Base-by-base conservation (phyloP, 2,113 vertebrate genomes). In the Myiopsitta monachus region DNA sequence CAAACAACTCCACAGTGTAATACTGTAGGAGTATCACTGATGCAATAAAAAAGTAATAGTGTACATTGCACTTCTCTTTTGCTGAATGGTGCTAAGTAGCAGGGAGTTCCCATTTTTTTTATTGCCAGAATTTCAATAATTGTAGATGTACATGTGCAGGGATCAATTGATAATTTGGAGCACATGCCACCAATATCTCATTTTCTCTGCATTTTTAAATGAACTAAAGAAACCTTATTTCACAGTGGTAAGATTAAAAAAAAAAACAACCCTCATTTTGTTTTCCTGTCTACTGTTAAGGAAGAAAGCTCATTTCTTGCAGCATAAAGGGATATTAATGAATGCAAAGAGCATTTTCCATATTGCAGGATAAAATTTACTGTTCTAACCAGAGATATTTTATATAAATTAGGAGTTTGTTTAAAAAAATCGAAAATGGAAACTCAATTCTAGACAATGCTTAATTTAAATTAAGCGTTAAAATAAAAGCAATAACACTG, bases 381-480 rank as follows among this genome's bases (percentile, higher is more conserved):
- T 88, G 76, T 80, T 94, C 39, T 70, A 95, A 92, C 87, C 73
- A 76, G n/a, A 95, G 77, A 98, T 97, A 98, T 98, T 97, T 97
- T 93, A 96, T 97, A 96, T 89, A 97, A 97, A 98, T 97, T 98
- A 97, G 96, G 94, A 97, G 85, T 96, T 96, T 95, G 70, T 96
- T 96, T 95, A 94, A 96, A 97, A 97, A 98, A 96, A 97, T 83
- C 73, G 96, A 98, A 98, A 97, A 97, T 79, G 31, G 82, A 79
- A 97, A 96, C 95, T 97, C 94, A 96, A 94, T 96, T 97, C 96
- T 75, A 97, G 95, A 97, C 92, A 97, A 97, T 95, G 95, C 94
- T 98, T 98, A 98, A 98, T 98, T 97, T 98, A 97, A 97, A 96
- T 77, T 93, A 97, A 98, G 96, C 97, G 95, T 98, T 97, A 97